Percentiles rank a stretch among this genome's conserved stretches.
Evolutionary conservation across 2,888 invertebrate genomes (phyloP).

Genomic region (Andrena minutula): DNA sequence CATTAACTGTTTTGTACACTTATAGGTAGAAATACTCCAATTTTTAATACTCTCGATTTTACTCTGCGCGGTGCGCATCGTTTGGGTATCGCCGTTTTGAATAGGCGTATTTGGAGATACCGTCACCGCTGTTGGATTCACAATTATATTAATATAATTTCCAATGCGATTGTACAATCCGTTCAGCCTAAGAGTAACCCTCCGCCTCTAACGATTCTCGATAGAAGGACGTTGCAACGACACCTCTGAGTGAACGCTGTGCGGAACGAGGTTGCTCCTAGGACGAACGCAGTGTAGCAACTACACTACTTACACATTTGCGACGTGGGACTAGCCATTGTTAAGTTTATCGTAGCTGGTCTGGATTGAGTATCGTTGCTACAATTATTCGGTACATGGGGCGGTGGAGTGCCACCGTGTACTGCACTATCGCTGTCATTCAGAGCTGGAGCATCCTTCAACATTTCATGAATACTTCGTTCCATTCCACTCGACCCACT

Average conservation of each 20-base stretch:
- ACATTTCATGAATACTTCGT: slow-evolving; percentile 93
- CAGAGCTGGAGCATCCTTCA: slow-evolving; percentile 92
- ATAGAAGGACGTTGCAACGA: no score
- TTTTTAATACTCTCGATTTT: slow-evolving; percentile 97
- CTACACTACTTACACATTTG: slow-evolving; percentile 77
- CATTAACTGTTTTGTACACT: slow-evolving; percentile 98
- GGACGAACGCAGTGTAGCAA: background rate
- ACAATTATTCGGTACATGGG: slow-evolving; percentile 80
- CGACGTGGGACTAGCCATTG: slow-evolving; percentile 89
- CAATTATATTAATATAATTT: slow-evolving; percentile 18
- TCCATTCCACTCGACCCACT: slow-evolving; percentile 84
- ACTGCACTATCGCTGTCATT: slow-evolving; percentile 91
- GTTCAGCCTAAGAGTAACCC: no score
- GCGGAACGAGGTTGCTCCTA: no score
- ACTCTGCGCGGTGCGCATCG: slow-evolving; percentile 90
- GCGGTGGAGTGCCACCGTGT: slow-evolving; percentile 90
- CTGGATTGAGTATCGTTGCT: slow-evolving; percentile 86
- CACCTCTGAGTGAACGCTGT: no score
- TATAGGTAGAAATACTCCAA: slow-evolving; percentile 99
- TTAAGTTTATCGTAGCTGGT: slow-evolving; percentile 88
- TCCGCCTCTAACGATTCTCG: no score
- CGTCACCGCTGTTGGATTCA: slow-evolving; percentile 70
- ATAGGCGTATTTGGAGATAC: slow-evolving; percentile 86
- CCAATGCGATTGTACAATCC: background rate
- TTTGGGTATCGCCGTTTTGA: slow-evolving; percentile 89